phyloP scores from a whole-genome alignment of 2,888 invertebrate species.

The Cremastobaeus sp. region DNA sequence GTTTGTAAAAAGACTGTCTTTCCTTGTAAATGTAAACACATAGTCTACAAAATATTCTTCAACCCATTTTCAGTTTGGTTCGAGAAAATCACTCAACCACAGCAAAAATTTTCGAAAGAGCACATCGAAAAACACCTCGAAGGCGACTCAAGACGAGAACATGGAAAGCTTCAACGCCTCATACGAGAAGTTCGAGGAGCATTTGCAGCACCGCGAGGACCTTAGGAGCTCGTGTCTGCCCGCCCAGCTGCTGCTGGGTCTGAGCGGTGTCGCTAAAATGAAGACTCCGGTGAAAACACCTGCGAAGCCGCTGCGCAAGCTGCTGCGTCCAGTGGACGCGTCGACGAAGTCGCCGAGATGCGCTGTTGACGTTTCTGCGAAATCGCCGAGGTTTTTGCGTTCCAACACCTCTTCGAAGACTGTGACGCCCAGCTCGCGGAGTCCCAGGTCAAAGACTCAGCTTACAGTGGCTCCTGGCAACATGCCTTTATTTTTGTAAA shows the following conservation, averaged over 20 bases:
- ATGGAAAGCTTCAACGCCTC: conserved; percentile 60
- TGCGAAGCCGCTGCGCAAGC: conserved; percentile 70
- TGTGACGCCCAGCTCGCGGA: conserved; percentile 35
- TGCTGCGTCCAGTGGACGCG: conserved; percentile 61
- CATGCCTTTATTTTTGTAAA: conserved; percentile 51
- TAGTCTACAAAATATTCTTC: no score
- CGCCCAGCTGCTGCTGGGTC: conserved; percentile 69
- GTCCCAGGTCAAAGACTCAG: conserved; percentile 33
- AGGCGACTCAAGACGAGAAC: neutral
- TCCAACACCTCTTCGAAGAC: conserved; percentile 19
- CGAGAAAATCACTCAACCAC: conserved; percentile 30
- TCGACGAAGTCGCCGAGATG: conserved; percentile 57
- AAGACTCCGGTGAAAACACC: conserved; percentile 69
- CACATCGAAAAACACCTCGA: conserved; percentile 37
- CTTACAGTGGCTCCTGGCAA: conserved; percentile 43
- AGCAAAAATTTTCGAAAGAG: conserved; percentile 40
- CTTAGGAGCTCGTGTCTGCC: conserved; percentile 80
- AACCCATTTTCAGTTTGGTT: conserved; percentile 17
- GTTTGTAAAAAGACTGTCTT: no score
- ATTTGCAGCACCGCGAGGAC: conserved; percentile 79
- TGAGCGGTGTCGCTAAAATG: conserved; percentile 65
- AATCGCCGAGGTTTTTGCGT: conserved; percentile 28
- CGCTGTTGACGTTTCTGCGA: conserved; percentile 21
- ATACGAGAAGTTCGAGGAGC: conserved; percentile 78
- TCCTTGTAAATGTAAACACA: no score